These are phyloP conservation scores for Dendrolimus pini DNA, from an alignment of 2,888 invertebrate species.

Conservation along the genomic window DNA sequence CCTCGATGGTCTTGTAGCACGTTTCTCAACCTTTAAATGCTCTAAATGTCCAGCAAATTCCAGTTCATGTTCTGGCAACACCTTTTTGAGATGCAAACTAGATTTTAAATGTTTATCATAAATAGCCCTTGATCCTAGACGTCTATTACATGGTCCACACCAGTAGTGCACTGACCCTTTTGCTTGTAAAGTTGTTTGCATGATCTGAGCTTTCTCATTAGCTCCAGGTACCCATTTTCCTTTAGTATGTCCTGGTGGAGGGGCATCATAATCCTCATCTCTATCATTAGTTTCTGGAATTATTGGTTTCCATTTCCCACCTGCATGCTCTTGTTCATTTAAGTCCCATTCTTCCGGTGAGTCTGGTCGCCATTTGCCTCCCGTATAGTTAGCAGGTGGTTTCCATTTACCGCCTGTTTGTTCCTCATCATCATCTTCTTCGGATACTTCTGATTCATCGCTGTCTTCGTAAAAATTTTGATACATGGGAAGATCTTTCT, in stretches of 20 bases:
- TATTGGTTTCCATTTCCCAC: conserved; percentile 80
- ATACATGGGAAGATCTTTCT: conserved; percentile 66
- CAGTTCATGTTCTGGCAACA: conserved; percentile 81
- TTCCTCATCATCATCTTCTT: conserved; percentile 76
- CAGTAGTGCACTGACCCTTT: conserved; percentile 80
- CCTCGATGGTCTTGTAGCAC: conserved; percentile 48
- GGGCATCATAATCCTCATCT: conserved; percentile 73
- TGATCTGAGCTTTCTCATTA: conserved; percentile 70
- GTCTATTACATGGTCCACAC: conserved; percentile 88
- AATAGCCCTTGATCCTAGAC: conserved; percentile 82
- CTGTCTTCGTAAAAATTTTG: conserved; percentile 65
- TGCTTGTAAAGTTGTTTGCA: conserved; percentile 67
- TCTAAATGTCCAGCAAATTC: conserved; percentile 76
- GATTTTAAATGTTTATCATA: conserved; percentile 87
- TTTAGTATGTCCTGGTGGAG: conserved; percentile 83
- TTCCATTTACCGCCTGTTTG: conserved; percentile 85
- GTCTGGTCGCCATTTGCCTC: conserved; percentile 65
- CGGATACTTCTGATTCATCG: conserved; percentile 77
- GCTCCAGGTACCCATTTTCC: conserved; percentile 90
- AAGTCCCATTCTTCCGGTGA: conserved; percentile 76
- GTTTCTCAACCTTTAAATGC: conserved; percentile 43
- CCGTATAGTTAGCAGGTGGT: conserved; percentile 73
- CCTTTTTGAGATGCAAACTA: conserved; percentile 81
- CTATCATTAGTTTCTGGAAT: conserved; percentile 50
- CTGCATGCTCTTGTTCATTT: conserved; percentile 72